Evolutionary conservation across 2,888 invertebrate species (phyloP).

Genomic region (Opisthograptis luteolata): DNA sequence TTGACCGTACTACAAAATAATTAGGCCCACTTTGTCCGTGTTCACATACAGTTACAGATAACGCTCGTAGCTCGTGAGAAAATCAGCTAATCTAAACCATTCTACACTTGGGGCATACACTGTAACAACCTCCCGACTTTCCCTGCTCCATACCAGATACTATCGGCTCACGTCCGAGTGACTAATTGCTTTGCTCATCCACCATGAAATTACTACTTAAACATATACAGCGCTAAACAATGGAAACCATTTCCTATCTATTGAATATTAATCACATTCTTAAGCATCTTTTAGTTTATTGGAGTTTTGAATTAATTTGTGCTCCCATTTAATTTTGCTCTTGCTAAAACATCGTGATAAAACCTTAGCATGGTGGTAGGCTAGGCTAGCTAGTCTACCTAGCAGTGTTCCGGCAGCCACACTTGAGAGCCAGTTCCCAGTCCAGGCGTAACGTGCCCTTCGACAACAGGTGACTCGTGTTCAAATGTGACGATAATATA

Average conservation of each 20-base stretch:
- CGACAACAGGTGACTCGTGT: too few relatives aligned
- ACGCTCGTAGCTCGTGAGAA: conserved; percentile 33
- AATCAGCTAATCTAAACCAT: conserved; percentile 28
- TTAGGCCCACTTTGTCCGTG: conserved; percentile 27
- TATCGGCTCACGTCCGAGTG: conserved; percentile 63
- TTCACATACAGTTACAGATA: conserved; percentile 33
- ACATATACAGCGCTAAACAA: conserved; percentile 63
- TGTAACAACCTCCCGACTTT: conserved; percentile 47
- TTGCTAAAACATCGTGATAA: too few relatives aligned
- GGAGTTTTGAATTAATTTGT: too few relatives aligned
- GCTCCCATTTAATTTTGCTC: too few relatives aligned
- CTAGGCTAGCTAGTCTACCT: too few relatives aligned
- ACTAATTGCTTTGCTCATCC: conserved; percentile 71
- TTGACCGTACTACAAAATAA: conserved; percentile 26
- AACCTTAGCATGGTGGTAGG: too few relatives aligned
- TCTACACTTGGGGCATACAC: conserved; percentile 38
- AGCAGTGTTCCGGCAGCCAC: too few relatives aligned
- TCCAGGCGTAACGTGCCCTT: too few relatives aligned
- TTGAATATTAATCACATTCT: conserved; percentile 22
- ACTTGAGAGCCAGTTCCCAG: too few relatives aligned
- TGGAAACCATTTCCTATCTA: conserved; percentile 46
- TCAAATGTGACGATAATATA: too few relatives aligned
- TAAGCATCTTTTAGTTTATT: too few relatives aligned
- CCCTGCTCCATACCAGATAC: conserved; percentile 49
- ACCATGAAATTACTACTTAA: conserved; percentile 75